Evolutionary conservation across 1,140 invertebrate species (phyloP), one percentile per base, ranked within the genome.

Genomic region (Drosophila erecta): DNA sequence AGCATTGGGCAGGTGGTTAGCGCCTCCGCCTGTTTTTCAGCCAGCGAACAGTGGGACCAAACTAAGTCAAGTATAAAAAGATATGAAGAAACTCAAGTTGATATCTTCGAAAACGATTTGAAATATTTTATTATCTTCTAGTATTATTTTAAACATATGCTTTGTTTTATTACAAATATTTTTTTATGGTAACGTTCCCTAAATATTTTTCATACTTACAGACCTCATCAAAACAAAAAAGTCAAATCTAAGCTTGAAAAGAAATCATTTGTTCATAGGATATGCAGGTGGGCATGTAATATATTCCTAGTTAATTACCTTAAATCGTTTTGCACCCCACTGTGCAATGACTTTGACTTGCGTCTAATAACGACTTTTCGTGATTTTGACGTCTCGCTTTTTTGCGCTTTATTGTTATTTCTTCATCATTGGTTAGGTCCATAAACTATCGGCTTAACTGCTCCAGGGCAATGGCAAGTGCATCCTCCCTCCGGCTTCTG

Each of bases 361-460:
- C 37, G 30, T 51, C 47, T 61, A 73, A 47, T 73, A 73, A 59
- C 50, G 69, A 61, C 44, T 35, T 12, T 38, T 60, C 62, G 55
- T 76, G 71, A 24, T 46, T 59, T 55, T 50, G 61, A 64, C 51
- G 78, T 72, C 72, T 70, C 74, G 75, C 75, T 81, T 54, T 72
- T 87, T 50, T 79, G 83, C 69, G 30, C 55, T 86, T 87, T 76
- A 87, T 83, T 62, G 70, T 79, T 87, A 79, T 79, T 71, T 78
- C 70, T 81, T 81, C 49, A 86, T 87, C 61, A 71, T 80, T 75
- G 70, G 38, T 15, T 46, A 56, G 59, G 81, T 43, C 64, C 46
- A 59, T 73, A 67, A 58, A 75, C 49, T 43, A 50, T 53, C 38
- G 24, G 17, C 50, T 58, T 51, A 55, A 44, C 38, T 67, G 76